phyloP scores from a whole-genome alignment of 2,113 vertebrate species.

The Pseudopipra pipra region DNA sequence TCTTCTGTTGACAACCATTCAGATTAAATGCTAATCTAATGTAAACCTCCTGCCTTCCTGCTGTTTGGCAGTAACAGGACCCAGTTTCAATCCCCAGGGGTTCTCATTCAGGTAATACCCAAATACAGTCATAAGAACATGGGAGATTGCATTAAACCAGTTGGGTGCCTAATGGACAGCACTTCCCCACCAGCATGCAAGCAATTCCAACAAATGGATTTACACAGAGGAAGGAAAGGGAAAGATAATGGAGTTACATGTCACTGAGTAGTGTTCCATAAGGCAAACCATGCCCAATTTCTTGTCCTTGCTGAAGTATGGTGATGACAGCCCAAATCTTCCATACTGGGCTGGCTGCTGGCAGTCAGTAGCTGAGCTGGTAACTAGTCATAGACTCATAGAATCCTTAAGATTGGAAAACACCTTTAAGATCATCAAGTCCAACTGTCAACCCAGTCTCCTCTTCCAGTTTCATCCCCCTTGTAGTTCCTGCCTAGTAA shows the following conservation, averaged over 20 bases:
- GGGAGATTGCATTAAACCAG: not conserved
- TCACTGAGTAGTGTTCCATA: rapidly evolving
- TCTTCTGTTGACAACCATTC: not conserved
- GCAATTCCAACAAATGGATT: not conserved
- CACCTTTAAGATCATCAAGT: not conserved
- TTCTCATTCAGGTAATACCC: not conserved
- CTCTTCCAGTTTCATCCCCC: not conserved
- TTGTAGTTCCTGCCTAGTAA: not conserved
- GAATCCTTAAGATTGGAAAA: not conserved
- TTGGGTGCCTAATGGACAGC: not conserved
- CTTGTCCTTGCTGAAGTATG: not conserved
- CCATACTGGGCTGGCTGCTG: not conserved
- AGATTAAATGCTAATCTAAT: not conserved
- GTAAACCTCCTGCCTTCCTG: not conserved
- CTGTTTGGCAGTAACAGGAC: not conserved
- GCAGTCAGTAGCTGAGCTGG: not conserved
- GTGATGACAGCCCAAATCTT: not conserved
- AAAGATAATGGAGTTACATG: rapidly evolving
- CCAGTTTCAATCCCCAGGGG: not conserved
- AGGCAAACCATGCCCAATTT: not conserved
- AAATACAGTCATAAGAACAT: not conserved
- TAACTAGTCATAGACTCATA: not conserved
- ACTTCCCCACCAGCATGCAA: not conserved
- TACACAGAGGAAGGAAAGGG: not conserved
- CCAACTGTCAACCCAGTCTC: not conserved